These are phyloP conservation scores for Dreissena rostriformis DNA, from an alignment of 1,140 invertebrate species.

Conservation along the genomic window DNA sequence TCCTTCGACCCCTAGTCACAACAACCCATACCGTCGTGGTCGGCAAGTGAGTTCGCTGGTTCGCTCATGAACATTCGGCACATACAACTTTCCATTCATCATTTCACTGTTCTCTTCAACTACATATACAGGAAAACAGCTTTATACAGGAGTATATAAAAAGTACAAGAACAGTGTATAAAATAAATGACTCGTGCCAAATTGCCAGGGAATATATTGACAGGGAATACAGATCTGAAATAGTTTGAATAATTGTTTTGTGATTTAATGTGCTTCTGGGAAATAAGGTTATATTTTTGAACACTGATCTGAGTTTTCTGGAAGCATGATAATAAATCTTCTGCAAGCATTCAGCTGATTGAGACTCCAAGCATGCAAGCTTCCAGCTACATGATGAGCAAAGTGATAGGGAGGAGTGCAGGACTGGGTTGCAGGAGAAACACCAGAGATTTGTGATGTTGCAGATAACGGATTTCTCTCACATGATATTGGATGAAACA, in stretches of 20 bases:
- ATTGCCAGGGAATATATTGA: conserved; percentile 41
- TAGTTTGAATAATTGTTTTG: background rate
- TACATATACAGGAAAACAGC: background rate
- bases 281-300: too few species aligned
- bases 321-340: too few species aligned
- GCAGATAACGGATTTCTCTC: too few species aligned
- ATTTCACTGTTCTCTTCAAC: background rate
- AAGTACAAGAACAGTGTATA: conserved; percentile 5
- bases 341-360: too few species aligned
- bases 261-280: too few species aligned
- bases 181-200: conserved; percentile 48
- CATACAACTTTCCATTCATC: conserved; percentile 3
- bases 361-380: too few species aligned
- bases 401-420: too few species aligned
- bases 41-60: conserved; percentile 52
- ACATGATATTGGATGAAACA: too few species aligned
- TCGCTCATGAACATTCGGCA: conserved; percentile 34
- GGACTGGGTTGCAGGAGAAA: too few species aligned
- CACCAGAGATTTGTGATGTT: too few species aligned
- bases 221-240: background rate
- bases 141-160: background rate
- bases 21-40: conserved; percentile 48
- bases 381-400: too few species aligned
- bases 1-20: conserved; percentile 57
- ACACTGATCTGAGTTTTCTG: too few species aligned